These are phyloP conservation scores for Cranoglanis bouderius DNA, from an alignment of 2,113 vertebrate genomes.

Conservation along the genomic window DNA sequence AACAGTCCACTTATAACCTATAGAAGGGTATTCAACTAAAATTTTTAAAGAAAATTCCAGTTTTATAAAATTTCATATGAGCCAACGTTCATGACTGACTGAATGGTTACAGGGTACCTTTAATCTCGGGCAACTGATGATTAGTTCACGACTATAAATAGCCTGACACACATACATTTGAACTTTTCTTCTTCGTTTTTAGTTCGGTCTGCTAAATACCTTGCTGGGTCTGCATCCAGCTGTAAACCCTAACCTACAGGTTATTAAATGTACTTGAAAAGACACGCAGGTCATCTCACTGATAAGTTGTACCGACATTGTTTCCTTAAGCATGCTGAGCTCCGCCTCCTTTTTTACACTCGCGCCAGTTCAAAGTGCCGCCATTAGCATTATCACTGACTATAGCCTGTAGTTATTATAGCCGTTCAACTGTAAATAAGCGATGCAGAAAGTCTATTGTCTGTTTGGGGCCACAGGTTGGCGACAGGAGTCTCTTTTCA, in stretches of 20 bases:
- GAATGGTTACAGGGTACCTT: background rate
- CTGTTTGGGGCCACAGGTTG: constrained; percentile 69
- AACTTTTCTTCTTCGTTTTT: background rate
- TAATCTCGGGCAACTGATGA: background rate
- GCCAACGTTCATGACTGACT: background rate
- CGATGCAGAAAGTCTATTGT: constrained; percentile 74
- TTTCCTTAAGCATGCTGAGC: constrained; percentile 13
- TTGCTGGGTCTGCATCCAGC: background rate
- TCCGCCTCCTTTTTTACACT: constrained; percentile 32
- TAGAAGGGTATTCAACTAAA: background rate
- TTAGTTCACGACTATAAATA: background rate
- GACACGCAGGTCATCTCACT: background rate
- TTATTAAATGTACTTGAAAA: background rate
- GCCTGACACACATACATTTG: background rate
- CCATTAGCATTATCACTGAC: constrained; percentile 69
- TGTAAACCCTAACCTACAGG: background rate
- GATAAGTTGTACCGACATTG: background rate
- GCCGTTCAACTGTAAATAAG: constrained; percentile 76
- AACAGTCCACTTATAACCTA: background rate
- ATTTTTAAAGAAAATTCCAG: background rate
- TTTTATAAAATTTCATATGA: background rate
- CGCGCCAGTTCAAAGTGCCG: constrained; percentile 64
- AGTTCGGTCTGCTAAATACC: background rate
- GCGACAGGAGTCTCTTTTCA: constrained; percentile 75
- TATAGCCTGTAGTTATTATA: constrained; percentile 58